Conservation (phyloP, 2,113 vertebrate species). For the Xenopus tropicalis region UCB_Xtro_10.0 CM004443.2:135928501-135929000, state of each 20-base stretch:
- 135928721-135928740: constrained; percentile 35
- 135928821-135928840: constrained; percentile 44
- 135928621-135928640: too few species aligned
- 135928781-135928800: constrained; percentile 34
- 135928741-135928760: constrained; percentile 21
- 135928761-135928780: constrained; percentile 21
- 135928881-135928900: constrained; percentile 37
- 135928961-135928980: constrained; percentile 32
- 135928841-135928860: constrained; percentile 40
- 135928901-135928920: constrained; percentile 42
- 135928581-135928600: too few species aligned
- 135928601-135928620: too few species aligned
- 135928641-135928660: too few species aligned
- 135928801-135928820: constrained; percentile 33
- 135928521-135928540: too few species aligned
- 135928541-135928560: too few species aligned
- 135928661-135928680: too few species aligned
- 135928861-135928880: constrained; percentile 38
- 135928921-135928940: constrained; percentile 41
- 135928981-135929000: constrained; percentile 36
- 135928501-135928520: too few species aligned
- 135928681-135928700: neutral
- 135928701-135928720: constrained; percentile 23
- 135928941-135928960: constrained; percentile 44
- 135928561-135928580: too few species aligned